phyloP scores from a whole-genome alignment of 2,113 vertebrate species.

The Channa maculata region DNA sequence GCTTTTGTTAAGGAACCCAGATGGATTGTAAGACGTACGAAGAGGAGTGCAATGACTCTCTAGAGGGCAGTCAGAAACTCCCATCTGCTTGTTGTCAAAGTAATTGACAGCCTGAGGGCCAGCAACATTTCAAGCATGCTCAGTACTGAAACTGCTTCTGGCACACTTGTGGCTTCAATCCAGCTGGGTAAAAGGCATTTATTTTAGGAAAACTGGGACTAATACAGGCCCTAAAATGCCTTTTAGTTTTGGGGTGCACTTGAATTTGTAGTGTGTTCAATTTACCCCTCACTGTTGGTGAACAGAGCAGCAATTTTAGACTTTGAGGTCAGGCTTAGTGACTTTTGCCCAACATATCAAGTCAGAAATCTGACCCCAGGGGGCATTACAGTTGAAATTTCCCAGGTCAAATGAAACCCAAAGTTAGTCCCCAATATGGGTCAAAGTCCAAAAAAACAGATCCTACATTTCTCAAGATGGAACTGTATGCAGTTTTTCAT shows the following conservation, averaged over 20 bases:
- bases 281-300: too few species aligned
- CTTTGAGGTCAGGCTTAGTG: too few species aligned
- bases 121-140: constrained; percentile 9
- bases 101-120: constrained; percentile 43
- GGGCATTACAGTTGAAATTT: too few species aligned
- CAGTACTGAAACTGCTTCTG: constrained; percentile 4
- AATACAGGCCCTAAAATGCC: background rate
- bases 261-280: too few species aligned
- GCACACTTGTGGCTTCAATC: constrained; percentile 14
- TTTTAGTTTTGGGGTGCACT: background rate
- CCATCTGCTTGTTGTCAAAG: constrained; percentile 55
- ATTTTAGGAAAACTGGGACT: background rate
- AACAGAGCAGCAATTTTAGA: too few species aligned
- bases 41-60: constrained; percentile 22
- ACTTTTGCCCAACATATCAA: too few species aligned
- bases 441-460: background rate
- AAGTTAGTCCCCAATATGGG: too few species aligned
- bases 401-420: too few species aligned
- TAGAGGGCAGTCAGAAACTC: constrained; percentile 32
- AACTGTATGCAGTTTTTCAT: background rate
- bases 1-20: constrained; percentile 41
- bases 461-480: constrained; percentile 14
- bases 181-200: constrained; percentile 22
- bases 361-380: too few species aligned
- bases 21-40: constrained; percentile 28